Evolutionary conservation across 1,140 invertebrate genomes (phyloP).

Genomic region (Lordiphosa collinella): DNA sequence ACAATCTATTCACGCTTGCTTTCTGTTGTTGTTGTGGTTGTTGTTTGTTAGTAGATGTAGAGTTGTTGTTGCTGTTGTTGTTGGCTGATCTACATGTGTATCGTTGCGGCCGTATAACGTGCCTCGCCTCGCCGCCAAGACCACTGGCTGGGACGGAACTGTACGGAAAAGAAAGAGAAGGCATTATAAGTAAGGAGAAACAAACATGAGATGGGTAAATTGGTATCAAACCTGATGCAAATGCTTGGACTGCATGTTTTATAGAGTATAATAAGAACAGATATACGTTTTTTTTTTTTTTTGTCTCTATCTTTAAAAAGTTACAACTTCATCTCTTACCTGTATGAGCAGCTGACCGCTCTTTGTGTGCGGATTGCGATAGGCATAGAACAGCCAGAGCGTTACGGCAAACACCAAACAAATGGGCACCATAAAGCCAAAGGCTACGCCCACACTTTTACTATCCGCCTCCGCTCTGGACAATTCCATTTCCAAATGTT

Average conservation of each 20-base stretch:
- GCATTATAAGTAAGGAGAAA: neutral
- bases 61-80: conserved; percentile 4
- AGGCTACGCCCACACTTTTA: conserved; percentile 64
- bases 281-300: no score
- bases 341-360: conserved; percentile 98
- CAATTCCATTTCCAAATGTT: conserved; percentile 41
- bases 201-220: neutral
- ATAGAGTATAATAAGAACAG: conserved; percentile 13
- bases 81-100: conserved; percentile 87
- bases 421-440: conserved; percentile 75
- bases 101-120: conserved; percentile 94
- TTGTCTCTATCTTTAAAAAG: no score
- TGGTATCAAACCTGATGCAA: conserved; percentile 72
- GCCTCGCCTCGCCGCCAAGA: conserved; percentile 92
- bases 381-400: conserved; percentile 94
- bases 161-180: conserved; percentile 54
- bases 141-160: conserved; percentile 98
- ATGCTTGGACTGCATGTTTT: conserved; percentile 75
- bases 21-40: conserved; percentile 6
- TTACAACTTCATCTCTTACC: conserved; percentile 81
- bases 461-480: conserved; percentile 33
- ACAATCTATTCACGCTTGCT: conserved; percentile 7
- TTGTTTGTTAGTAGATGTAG: neutral
- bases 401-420: conserved; percentile 80
- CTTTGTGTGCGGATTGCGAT: conserved; percentile 95